Conservation (phyloP, 1,140 invertebrate genomes). For the Papilio aristodemus region DNA sequence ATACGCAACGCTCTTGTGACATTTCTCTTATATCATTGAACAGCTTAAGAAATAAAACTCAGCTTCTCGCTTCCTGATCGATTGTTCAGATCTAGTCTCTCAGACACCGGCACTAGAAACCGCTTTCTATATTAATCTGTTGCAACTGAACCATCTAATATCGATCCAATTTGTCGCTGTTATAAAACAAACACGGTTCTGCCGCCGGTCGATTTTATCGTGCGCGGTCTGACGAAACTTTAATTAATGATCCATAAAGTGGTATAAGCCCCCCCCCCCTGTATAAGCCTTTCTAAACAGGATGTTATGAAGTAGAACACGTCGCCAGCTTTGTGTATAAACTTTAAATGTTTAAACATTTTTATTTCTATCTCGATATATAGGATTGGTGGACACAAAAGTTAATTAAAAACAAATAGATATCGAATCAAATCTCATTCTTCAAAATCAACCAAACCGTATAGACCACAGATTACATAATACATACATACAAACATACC, state of each 20-base stretch:
- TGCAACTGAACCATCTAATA: background rate
- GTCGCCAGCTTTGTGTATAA: too few species aligned
- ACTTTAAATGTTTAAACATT: too few species aligned
- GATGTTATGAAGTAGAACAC: background rate
- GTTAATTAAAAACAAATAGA: too few species aligned
- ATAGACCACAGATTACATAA: too few species aligned
- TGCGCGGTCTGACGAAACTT: background rate
- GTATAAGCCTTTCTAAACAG: background rate
- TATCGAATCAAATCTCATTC: too few species aligned
- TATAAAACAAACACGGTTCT: slow-evolving; percentile 9
- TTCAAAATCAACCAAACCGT: too few species aligned
- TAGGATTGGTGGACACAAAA: too few species aligned
- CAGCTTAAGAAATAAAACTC: background rate
- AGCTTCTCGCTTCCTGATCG: background rate
- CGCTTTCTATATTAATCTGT: background rate
- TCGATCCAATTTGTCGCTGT: slow-evolving; percentile 7
- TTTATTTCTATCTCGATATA: too few species aligned
- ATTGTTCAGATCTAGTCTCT: background rate
- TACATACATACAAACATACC: too few species aligned
- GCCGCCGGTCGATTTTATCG: background rate
- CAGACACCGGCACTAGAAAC: background rate
- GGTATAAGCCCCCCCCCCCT: background rate
- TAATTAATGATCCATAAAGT: slow-evolving; percentile 7
- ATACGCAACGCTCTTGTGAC: too few species aligned
- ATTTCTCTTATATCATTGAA: too few species aligned